A percentile compares a stretch with the other conserved stretches of the same genome.
phyloP scores from a whole-genome alignment of 2,888 invertebrate genomes.

The Erebia ligea region DNA sequence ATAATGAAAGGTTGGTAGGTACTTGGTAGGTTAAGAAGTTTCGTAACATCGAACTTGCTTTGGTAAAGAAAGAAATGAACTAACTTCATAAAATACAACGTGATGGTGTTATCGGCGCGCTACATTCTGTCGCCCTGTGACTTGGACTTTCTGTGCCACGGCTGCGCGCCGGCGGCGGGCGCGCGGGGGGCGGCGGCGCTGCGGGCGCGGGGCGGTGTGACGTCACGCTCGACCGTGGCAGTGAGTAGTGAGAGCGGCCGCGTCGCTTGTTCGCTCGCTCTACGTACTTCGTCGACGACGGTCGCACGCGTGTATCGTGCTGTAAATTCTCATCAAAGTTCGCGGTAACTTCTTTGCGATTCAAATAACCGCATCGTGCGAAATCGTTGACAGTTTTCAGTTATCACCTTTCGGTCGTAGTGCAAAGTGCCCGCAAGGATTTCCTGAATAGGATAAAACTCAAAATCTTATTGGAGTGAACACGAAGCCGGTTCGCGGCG shows the following conservation, averaged over 20 bases:
- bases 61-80: constrained; percentile 58
- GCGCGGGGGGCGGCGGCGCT: constrained; percentile 48
- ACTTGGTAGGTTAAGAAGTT: constrained; percentile 67
- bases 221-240: constrained; percentile 83
- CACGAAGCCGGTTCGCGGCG: constrained; percentile 57
- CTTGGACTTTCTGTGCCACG: constrained; percentile 79
- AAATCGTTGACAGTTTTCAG: constrained; percentile 62
- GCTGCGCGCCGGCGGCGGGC: constrained; percentile 58
- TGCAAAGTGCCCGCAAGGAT: constrained; percentile 63
- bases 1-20: too few species aligned
- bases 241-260: constrained; percentile 82
- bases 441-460: constrained; percentile 45
- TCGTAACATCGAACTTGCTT: constrained; percentile 71
- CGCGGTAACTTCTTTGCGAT: constrained; percentile 60
- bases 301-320: constrained; percentile 78
- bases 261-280: constrained; percentile 70
- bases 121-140: constrained; percentile 74
- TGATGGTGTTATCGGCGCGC: constrained; percentile 76
- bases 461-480: constrained; percentile 56
- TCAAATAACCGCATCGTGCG: constrained; percentile 49
- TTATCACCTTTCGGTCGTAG: constrained; percentile 65
- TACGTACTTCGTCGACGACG: constrained; percentile 77
- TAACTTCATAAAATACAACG: constrained; percentile 63
- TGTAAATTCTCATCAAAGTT: constrained; percentile 57
- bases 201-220: constrained; percentile 64